Percentiles rank a stretch among this genome's conserved stretches.
Conservation (phyloP, 2,888 invertebrate genomes). For the Maniola hyperantus region DNA sequence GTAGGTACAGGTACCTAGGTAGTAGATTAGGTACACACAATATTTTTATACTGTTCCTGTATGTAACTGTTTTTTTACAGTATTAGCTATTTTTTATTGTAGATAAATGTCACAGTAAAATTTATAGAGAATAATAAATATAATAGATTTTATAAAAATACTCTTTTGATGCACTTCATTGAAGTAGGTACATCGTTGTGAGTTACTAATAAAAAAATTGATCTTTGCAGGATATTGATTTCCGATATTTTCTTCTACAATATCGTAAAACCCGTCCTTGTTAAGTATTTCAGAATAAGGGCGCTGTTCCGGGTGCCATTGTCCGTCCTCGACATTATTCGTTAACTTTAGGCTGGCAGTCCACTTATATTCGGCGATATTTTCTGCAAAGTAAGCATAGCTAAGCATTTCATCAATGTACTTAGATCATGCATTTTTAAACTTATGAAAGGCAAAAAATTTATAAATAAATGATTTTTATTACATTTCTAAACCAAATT, state of each 20-base stretch:
- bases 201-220: neutral
- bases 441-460: no score
- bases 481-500: no score
- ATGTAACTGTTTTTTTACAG: no score
- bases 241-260: conserved; percentile 16
- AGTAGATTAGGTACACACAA: no score
- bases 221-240: conserved; percentile 3
- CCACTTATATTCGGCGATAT: conserved; percentile 19
- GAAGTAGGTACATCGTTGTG: neutral
- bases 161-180: neutral
- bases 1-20: no score
- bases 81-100: no score
- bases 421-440: no score
- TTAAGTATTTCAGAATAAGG: conserved; percentile 35
- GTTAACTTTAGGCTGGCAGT: conserved; percentile 32
- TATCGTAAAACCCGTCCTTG: conserved; percentile 12
- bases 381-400: neutral
- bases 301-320: conserved; percentile 36
- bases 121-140: no score
- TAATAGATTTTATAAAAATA: neutral
- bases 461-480: no score
- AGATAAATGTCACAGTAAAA: no score
- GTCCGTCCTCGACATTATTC: conserved; percentile 41
- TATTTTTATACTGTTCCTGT: no score
- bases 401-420: neutral